Conservation (phyloP, 2,888 invertebrate species). For the Mythimna vitellina region DNA sequence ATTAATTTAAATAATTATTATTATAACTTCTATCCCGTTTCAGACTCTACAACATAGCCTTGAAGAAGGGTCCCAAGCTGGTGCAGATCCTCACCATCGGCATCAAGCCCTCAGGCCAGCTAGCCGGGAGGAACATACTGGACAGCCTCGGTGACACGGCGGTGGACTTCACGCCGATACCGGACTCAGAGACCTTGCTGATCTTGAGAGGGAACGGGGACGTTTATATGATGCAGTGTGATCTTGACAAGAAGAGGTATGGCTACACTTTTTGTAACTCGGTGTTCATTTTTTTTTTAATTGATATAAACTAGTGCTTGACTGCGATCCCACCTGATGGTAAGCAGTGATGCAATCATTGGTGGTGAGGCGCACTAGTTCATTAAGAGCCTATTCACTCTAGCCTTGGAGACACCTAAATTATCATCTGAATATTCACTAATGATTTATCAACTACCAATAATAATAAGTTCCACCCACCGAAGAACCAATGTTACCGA, state of each 20-base stretch:
- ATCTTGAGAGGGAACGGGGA: constrained; percentile 96
- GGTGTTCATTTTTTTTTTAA: no score
- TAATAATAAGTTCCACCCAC: no score
- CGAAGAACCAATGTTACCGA: no score
- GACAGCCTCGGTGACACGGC: constrained; percentile 95
- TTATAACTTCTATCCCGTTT: constrained; percentile 54
- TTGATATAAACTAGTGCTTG: no score
- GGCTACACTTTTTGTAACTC: not conserved
- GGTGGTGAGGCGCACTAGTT: no score
- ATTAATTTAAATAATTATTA: no score
- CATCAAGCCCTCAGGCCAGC: constrained; percentile 81
- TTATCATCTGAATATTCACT: no score
- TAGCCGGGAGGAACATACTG: constrained; percentile 86
- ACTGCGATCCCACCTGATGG: no score
- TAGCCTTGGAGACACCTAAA: no score
- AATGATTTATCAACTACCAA: no score
- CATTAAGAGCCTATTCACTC: no score
- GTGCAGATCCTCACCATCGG: constrained; percentile 82
- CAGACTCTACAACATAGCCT: constrained; percentile 87
- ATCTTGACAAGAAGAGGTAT: constrained; percentile 77
- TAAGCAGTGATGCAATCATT: no score
- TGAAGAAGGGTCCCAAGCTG: constrained; percentile 82
- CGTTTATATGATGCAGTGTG: constrained; percentile 91
- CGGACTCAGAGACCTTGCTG: constrained; percentile 88
- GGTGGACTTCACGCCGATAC: constrained; percentile 94